phyloP scores from a whole-genome alignment of 2,797 vertebrate species.

The Nannoperca obscura region DNA sequence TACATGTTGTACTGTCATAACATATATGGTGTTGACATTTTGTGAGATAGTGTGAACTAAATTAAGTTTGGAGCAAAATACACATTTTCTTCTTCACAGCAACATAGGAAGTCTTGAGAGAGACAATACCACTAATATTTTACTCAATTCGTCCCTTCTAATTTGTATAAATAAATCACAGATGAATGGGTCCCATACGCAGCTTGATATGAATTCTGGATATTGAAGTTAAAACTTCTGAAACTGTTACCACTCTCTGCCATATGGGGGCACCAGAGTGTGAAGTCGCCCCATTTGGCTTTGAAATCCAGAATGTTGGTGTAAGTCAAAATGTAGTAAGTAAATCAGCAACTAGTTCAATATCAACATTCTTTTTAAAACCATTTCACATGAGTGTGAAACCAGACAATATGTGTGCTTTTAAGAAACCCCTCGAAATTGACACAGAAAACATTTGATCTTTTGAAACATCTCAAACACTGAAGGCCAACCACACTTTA shows the following conservation, averaged over 20 bases:
- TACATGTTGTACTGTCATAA: not conserved
- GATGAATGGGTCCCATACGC: not conserved
- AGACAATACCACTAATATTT: not conserved
- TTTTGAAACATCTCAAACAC: conserved; percentile 28
- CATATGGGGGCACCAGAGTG: conserved; percentile 37
- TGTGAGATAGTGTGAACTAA: not conserved
- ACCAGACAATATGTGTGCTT: conserved; percentile 17
- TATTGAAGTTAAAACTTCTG: not conserved
- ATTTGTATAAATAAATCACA: not conserved
- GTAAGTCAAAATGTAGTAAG: not conserved
- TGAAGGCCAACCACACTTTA: conserved; percentile 49
- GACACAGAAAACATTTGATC: conserved; percentile 40
- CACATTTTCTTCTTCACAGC: not conserved
- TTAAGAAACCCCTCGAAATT: conserved; percentile 21
- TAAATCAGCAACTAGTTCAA: too few relatives aligned
- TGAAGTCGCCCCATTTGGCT: conserved; percentile 9
- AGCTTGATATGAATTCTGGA: not conserved
- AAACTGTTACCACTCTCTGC: conserved; percentile 15
- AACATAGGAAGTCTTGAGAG: not conserved
- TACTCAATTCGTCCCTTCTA: not conserved
- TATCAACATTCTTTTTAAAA: too few relatives aligned
- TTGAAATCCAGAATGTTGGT: not conserved
- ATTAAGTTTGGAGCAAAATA: not conserved
- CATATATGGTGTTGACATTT: not conserved
- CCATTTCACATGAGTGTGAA: not conserved